phyloP scores from a whole-genome alignment of 2,888 invertebrate genomes.

The Amblyteles armatorius region DNA sequence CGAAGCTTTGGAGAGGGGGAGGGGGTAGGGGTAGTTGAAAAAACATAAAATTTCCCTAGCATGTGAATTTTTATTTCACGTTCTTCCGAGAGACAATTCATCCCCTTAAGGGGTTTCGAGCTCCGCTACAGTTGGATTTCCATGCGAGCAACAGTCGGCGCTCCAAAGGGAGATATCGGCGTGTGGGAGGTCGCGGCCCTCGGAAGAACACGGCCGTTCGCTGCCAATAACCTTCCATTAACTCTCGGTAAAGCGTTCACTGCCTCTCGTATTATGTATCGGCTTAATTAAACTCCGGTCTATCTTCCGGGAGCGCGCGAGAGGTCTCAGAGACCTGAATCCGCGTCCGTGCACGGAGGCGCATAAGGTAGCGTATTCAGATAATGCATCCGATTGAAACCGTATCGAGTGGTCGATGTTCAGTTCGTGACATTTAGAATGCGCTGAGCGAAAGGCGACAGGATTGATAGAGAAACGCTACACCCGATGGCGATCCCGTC shows the following conservation, averaged over 20 bases:
- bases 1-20: not conserved
- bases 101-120: conserved; percentile 1
- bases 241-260: conserved; percentile 62
- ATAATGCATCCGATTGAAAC: conserved; percentile 63
- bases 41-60: not conserved
- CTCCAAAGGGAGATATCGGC: conserved; percentile 23
- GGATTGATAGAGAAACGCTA: conserved; percentile 9
- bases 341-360: conserved; percentile 31
- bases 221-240: conserved; percentile 68
- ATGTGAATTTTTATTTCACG: not conserved
- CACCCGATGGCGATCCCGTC: conserved; percentile 36
- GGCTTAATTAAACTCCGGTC: conserved; percentile 73
- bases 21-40: not conserved
- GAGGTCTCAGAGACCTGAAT: conserved; percentile 32
- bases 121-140: not conserved
- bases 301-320: conserved; percentile 67
- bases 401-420: conserved; percentile 59
- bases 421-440: conserved; percentile 61
- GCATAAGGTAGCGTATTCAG: conserved; percentile 43
- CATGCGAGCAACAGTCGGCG: conserved; percentile 39
- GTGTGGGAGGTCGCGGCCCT: conserved; percentile 24
- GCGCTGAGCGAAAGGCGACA: conserved; percentile 43
- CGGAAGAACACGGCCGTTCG: conserved; percentile 40
- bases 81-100: not conserved
- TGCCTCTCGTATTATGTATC: conserved; percentile 65